Evolutionary conservation across 2,797 vertebrate genomes (phyloP).

Genomic region (Meda fulgida): DNA sequence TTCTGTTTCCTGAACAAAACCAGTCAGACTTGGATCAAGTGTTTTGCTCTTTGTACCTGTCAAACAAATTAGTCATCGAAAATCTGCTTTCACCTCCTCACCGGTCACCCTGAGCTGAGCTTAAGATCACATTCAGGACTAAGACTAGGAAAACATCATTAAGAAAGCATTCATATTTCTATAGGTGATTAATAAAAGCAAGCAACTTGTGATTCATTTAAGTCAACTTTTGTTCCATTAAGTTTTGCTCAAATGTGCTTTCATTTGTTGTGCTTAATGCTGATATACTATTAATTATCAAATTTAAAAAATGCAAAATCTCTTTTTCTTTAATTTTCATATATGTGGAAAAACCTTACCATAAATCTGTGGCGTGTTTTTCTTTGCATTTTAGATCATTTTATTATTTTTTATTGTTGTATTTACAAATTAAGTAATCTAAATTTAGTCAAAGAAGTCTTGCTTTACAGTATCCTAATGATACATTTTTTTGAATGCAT

Average conservation of each 20-base stretch:
- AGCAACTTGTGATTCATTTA: neutral
- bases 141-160: neutral
- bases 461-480: no score
- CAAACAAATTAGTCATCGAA: neutral
- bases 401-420: no score
- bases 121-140: neutral
- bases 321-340: no score
- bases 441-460: no score
- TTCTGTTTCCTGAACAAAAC: conserved; percentile 7
- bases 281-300: no score
- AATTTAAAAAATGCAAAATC: no score
- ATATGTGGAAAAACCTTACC: no score
- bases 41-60: neutral
- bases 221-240: neutral
- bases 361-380: neutral
- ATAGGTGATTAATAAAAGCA: neutral
- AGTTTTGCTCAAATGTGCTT: no score
- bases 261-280: no score
- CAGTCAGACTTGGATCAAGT: neutral
- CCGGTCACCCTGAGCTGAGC: neutral
- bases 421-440: neutral
- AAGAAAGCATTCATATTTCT: no score
- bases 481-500: neutral
- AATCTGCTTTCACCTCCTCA: conserved; percentile 10
- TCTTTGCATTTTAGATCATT: neutral